phyloP scores from a whole-genome alignment of 2,797 vertebrate genomes.

The Falco cherrug region DNA sequence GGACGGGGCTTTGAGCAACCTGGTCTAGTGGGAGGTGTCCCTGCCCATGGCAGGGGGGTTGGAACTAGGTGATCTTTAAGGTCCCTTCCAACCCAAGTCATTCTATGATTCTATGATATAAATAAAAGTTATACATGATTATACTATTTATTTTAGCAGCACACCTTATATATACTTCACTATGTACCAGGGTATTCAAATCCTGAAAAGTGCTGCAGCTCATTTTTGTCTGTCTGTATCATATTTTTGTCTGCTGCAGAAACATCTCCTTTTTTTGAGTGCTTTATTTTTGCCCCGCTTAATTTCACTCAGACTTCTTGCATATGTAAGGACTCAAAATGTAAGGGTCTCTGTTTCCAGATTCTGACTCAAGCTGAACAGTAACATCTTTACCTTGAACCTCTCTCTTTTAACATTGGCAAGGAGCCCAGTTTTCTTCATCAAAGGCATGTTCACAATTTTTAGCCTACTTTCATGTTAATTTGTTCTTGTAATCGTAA shows the following conservation, averaged over 20 bases:
- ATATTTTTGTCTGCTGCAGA: not conserved
- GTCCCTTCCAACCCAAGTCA: no score
- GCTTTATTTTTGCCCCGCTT: not conserved
- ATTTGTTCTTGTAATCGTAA: slow-evolving; percentile 38
- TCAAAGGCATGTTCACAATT: slow-evolving; percentile 18
- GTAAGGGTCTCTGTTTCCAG: not conserved
- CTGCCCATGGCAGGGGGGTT: no score
- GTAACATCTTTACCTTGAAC: slow-evolving; percentile 4
- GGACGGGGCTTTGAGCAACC: no score
- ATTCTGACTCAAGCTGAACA: not conserved
- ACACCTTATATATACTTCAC: not conserved
- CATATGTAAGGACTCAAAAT: not conserved
- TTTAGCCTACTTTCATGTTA: slow-evolving; percentile 51
- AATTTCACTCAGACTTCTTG: not conserved
- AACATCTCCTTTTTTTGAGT: not conserved
- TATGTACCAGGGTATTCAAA: not conserved
- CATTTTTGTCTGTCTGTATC: not conserved
- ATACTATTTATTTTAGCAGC: not conserved
- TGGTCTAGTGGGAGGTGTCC: no score
- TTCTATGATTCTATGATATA: not conserved
- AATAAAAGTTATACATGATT: not conserved
- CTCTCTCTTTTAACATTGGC: slow-evolving; percentile 17
- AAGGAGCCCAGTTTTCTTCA: slow-evolving; percentile 22
- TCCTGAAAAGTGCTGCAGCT: not conserved
- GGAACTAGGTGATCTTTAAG: no score